A percentile compares a stretch with the other conserved stretches of the same genome.
phyloP scores from a whole-genome alignment of 1,140 invertebrate species.

The Oryctes rhinoceros region DNA sequence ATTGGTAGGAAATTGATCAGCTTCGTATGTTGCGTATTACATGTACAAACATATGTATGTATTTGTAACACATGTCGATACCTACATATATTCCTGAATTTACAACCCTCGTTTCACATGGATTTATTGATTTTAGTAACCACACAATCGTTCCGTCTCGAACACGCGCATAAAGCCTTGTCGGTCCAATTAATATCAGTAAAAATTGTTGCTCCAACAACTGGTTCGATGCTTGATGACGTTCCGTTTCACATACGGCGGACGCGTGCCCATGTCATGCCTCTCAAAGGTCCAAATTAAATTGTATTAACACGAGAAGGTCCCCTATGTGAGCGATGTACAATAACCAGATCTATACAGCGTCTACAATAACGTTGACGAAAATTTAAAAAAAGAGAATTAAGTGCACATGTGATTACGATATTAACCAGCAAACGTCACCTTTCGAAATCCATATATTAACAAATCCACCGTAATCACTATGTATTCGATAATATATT shows the following conservation, averaged over 20 bases:
- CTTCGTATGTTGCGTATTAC: no score
- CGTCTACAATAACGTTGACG: no score
- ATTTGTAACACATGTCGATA: background rate
- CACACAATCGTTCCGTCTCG: background rate
- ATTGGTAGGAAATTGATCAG: no score
- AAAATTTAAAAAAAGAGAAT: no score
- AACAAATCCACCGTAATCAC: no score
- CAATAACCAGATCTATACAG: no score
- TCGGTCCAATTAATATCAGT: background rate
- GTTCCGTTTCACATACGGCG: background rate
- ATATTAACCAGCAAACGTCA: no score
- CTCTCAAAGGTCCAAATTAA: background rate
- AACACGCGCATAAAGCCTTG: background rate
- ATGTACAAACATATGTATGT: no score
- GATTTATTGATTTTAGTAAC: constrained; percentile 15
- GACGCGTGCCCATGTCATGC: background rate
- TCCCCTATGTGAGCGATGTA: background rate
- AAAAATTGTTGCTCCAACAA: constrained; percentile 5
- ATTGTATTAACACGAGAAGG: background rate
- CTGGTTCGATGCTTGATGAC: background rate
- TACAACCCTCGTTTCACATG: constrained; percentile 15
- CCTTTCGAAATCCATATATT: no score
- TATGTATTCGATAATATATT: no score
- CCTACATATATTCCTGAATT: background rate
- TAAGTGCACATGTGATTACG: no score